Evolutionary conservation across 2,888 invertebrate species (phyloP), one percentile per base, ranked within the genome.

Genomic region (Trissonchulus latispiculum): DNA sequence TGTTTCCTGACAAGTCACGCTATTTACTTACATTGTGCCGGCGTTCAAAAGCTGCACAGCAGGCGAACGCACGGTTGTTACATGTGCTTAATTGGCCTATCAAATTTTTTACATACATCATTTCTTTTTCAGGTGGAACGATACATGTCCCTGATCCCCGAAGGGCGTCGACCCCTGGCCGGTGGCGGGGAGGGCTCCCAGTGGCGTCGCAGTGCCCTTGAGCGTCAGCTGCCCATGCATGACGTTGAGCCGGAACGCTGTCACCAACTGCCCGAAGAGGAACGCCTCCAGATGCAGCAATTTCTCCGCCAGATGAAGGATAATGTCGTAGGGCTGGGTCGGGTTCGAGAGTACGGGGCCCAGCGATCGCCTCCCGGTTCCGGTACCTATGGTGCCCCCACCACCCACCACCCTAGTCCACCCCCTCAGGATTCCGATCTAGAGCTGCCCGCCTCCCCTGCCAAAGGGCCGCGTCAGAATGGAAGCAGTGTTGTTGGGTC

Each of bases 111-210:
- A n/a, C n/a, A n/a, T n/a, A n/a, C n/a, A n/a, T n/a, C n/a, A 15
- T 8, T 66, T 29, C 31, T 31, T 1, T 64, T 75, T 28, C 83
- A 91, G 80, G 91, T 91, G 0, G 85, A 88, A 0, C 87, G 88
- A 75, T 87, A 90, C 80, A 86, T 87, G 86, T 83, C 84, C 75
- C 83, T 84, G 73, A 81, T 87, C 67, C 87, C 87, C 8, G 77
- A 79, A 61, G 84, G 84, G 0, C 85, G 86, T 78, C 88, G 92
- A 69, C 93, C 93, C 0, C 48, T 48, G 48, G 89, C 93, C 61
- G 89, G 89, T 70, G 92, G 92, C 0, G 90, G 91, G 62, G 88
- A 87, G 76, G 93, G 92, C 36, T 92, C 92, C 0, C 87, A 88
- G 70, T 87, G 89, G 77, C 87, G 93, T 29, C 90, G 90, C 77